These are phyloP conservation scores for Drosophila nr. perissopoda DNA, from an alignment of 2,888 invertebrate genomes.

Conservation along the genomic window DNA sequence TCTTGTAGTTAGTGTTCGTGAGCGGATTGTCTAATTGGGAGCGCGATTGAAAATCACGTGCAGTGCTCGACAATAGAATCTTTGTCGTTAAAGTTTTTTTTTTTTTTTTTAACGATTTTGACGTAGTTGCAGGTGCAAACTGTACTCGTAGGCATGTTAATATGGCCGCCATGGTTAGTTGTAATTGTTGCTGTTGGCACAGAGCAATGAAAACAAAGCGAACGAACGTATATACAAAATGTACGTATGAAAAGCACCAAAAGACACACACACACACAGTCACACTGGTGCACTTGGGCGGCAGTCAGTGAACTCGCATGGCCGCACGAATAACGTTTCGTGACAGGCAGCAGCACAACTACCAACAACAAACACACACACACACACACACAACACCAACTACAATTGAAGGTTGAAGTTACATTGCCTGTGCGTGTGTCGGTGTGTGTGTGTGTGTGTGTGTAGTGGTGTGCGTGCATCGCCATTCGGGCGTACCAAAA, in stretches of 20 bases:
- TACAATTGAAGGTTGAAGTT: slow-evolving; percentile 78
- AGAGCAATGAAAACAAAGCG: slow-evolving; percentile 77
- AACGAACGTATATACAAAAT: slow-evolving; percentile 61
- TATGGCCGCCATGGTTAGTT: slow-evolving; percentile 74
- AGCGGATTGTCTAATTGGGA: slow-evolving; percentile 73
- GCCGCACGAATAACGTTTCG: slow-evolving; percentile 82
- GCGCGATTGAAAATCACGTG: slow-evolving; percentile 74
- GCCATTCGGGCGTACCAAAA: slow-evolving; percentile 81
- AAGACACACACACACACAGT: slow-evolving; percentile 36
- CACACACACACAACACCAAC: slow-evolving; percentile 51
- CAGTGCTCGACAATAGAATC: slow-evolving; percentile 72
- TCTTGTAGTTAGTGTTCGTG: slow-evolving; percentile 70
- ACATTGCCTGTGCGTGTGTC: slow-evolving; percentile 63
- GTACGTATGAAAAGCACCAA: slow-evolving; percentile 72
- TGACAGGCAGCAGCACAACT: slow-evolving; percentile 66
- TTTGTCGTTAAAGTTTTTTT: slow-evolving; percentile 66
- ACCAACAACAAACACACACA: slow-evolving; percentile 37
- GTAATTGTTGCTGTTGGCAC: slow-evolving; percentile 48
- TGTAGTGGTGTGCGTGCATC: slow-evolving; percentile 70
- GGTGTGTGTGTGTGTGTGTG: slow-evolving; percentile 40
- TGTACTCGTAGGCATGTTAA: slow-evolving; percentile 72
- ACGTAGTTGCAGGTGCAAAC: slow-evolving; percentile 74
- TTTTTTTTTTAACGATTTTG: slow-evolving; percentile 65
- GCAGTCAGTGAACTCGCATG: slow-evolving; percentile 82
- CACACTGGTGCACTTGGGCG: slow-evolving; percentile 59